phyloP scores from a whole-genome alignment of 2,797 vertebrate genomes.

The Propithecus deckenii region DNA sequence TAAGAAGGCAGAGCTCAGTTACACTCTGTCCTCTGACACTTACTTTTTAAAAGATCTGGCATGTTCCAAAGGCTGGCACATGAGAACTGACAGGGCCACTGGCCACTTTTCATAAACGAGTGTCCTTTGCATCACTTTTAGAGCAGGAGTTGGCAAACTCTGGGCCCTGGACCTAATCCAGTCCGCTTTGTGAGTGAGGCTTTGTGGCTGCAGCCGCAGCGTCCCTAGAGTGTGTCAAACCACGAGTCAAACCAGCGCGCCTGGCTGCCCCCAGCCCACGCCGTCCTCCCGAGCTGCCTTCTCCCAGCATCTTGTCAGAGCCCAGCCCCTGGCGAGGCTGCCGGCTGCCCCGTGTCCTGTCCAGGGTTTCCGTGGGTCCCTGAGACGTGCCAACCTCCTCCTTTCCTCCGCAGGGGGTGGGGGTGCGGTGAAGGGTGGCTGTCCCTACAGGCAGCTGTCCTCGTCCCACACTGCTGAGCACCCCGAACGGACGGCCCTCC shows the following conservation, averaged over 20 bases:
- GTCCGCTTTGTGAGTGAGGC: neutral
- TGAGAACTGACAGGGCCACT: neutral
- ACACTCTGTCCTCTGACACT: neutral
- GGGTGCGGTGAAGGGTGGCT: no score
- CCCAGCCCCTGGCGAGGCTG: neutral
- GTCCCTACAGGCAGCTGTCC: neutral
- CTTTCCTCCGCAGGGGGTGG: neutral
- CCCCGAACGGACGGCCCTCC: neutral
- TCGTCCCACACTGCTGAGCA: neutral
- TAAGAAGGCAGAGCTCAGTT: neutral
- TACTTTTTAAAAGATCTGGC: neutral
- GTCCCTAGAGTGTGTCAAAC: neutral
- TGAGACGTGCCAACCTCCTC: neutral
- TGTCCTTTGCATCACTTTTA: neutral
- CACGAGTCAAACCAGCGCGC: fast-evolving
- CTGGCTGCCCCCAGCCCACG: neutral
- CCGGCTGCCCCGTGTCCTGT: neutral
- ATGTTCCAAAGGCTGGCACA: neutral
- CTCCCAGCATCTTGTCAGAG: neutral
- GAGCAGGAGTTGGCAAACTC: neutral
- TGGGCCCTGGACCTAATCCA: neutral
- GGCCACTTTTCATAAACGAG: neutral
- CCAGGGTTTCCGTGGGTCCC: neutral
- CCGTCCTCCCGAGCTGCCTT: neutral
- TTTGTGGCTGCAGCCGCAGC: fast-evolving